Evolutionary conservation across 2,888 invertebrate genomes (phyloP), one percentile per base, ranked within the genome.

Genomic region (Drosophila trichaetosa): DNA sequence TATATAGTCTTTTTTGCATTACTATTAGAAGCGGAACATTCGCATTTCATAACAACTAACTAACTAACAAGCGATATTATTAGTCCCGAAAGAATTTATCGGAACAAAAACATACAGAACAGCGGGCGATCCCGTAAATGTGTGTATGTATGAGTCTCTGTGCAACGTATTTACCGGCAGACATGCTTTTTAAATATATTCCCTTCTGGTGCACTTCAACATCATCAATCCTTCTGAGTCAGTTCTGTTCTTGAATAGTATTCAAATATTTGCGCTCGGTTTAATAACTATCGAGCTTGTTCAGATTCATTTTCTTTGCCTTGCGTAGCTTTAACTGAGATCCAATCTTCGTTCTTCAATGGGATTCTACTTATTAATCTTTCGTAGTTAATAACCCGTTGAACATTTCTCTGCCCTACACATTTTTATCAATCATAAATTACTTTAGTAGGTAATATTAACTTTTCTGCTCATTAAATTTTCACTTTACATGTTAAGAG

Each of bases 311-410:
- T n/a, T 21, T 21, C 42, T 42, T 40, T 42, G n/a, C 2, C 10
- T 5, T 5, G n/a, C 5, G 2, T 40, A n/a, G 1, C 40, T 40
- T n/a, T 11, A n/a, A n/a, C 40, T 40, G 40, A 7, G 10, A 40
- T 40, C 11, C 4, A n/a, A 40, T n/a, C 10, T n/a, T n/a, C 11
- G n/a, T 0, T 5, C 2, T n/a, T 40, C 10, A n/a, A 0, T 2
- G 2, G n/a, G 10, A 40, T 40, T 40, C 10, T n/a, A 11, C 2
- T n/a, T n/a, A n/a, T n/a, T 40, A 11, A n/a, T n/a, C 5, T n/a
- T 40, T n/a, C 11, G n/a, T n/a, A 40, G n/a, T 10, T 40, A 10
- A n/a, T 40, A n/a, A 40, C 10, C 10, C n/a, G 10, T 10, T 40
- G n/a, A 40, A 40, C n/a, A 11, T 2, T 40, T 40, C 11, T 11